Evolutionary conservation across 1,140 invertebrate species (phyloP), one percentile per base, ranked within the genome.

Genomic region (Drosophila mojavensis): DNA sequence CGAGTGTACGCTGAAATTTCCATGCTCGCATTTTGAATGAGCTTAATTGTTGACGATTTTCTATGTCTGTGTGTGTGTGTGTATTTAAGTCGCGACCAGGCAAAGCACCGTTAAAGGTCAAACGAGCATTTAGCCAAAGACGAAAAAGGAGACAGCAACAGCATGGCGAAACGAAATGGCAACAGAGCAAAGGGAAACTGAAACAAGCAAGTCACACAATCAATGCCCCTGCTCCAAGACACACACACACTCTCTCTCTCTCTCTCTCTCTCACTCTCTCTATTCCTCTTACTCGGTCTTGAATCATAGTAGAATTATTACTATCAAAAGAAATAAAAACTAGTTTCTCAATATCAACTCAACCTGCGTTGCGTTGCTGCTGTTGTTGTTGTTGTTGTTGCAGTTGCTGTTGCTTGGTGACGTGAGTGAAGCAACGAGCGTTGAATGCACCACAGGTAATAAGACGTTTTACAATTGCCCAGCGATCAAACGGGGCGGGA

Each of bases 91-190:
- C 50, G 64, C 53, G 70, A 67, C 54, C 56, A 72, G 64, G 61
- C 61, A 72, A 79, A 85, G 71, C 81, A 78, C 84, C 80, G 84
- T 90, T 89, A 89, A 89, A 89, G 84, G 84, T 89, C 84, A 89
- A 89, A 84, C 53, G 80, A 84, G 64, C 78, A 89, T 78, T 82
- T 77, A 74, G 56, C 79, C 70, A 79, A 64, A 53, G 43, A 66
- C 43, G 65, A 41, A n/a, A 47, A 62, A 67, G 28, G 58, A 73
- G 61, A 68, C 66, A 67, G 20, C 56, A 58, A 48, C 39, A 45
- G 43, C 59, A 13, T 33, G 36, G 10, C 55, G 20, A 72, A 72
- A 45, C 54, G 33, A 73, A 74, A 69, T 51, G 51, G 71, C 59
- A 74, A 69, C 54, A 60, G 20, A 62, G 50, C 68, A 69, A 59